phyloP scores from a whole-genome alignment of 2,888 invertebrate genomes.

The Empis livida region DNA sequence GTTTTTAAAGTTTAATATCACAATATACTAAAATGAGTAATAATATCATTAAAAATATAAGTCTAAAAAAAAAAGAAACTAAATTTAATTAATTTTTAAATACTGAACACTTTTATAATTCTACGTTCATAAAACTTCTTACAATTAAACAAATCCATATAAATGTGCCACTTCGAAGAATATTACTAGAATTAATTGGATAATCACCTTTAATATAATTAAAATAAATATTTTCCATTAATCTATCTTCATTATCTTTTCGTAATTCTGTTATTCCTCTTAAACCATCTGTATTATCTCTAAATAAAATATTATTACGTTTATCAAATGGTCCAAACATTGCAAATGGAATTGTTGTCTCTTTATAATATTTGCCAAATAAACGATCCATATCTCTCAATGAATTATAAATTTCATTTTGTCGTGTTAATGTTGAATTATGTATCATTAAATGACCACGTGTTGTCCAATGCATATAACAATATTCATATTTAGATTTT shows the following conservation, averaged over 20 bases:
- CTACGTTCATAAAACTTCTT: too few species aligned
- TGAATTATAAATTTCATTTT: constrained; percentile 56
- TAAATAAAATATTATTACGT: constrained; percentile 49
- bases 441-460: constrained; percentile 54
- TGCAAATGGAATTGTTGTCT: constrained; percentile 49
- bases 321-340: constrained; percentile 58
- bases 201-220: constrained; percentile 23
- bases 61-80: too few species aligned
- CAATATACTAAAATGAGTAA: too few species aligned
- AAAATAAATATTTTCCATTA: constrained; percentile 29
- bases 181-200: constrained; percentile 6
- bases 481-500: constrained; percentile 32
- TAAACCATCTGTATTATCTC: constrained; percentile 29
- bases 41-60: too few species aligned
- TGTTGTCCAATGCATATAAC: constrained; percentile 54
- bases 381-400: constrained; percentile 54
- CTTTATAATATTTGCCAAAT: constrained; percentile 49
- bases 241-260: constrained; percentile 23
- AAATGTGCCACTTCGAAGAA: not conserved
- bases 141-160: too few species aligned
- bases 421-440: constrained; percentile 40
- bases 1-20: too few species aligned
- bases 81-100: too few species aligned
- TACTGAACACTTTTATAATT: too few species aligned
- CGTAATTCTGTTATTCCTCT: constrained; percentile 23